Conservation (phyloP, 2,797 vertebrate genomes). For the Melanotaenia parkinsoni region DNA sequence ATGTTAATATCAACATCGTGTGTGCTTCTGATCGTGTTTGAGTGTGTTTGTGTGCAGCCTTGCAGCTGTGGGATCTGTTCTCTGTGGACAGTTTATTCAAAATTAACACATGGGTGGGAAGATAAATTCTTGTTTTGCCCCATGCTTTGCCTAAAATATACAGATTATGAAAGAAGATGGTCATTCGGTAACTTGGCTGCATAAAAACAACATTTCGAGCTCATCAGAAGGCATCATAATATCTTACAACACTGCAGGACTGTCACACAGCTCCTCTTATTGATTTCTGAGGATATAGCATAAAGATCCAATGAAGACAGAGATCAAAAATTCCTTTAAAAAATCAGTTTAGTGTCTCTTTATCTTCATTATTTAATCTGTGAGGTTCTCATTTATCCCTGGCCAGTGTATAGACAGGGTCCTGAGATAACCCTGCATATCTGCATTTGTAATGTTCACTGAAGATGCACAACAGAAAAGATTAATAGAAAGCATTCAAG, state of each 20-base stretch:
- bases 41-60: constrained; percentile 31
- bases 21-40: constrained; percentile 8
- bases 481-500: too few relatives aligned
- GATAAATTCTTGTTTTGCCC: constrained; percentile 44
- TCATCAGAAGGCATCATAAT: constrained; percentile 2
- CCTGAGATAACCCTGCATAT: constrained; percentile 5
- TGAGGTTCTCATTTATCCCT: background rate
- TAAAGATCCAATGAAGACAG: constrained; percentile 4
- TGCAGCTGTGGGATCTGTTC: constrained; percentile 48
- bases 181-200: constrained; percentile 45
- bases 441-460: too few relatives aligned
- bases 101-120: constrained; percentile 61
- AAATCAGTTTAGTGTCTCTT: background rate
- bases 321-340: background rate
- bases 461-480: too few relatives aligned
- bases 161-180: constrained; percentile 35
- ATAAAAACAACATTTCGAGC: constrained; percentile 17
- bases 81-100: constrained; percentile 63
- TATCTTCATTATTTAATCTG: constrained; percentile 7
- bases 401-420: background rate
- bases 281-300: constrained; percentile 12
- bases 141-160: constrained; percentile 34
- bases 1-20: constrained; percentile 57
- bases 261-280: constrained; percentile 18
- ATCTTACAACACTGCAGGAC: constrained; percentile 14